A percentile compares a stretch with the other conserved stretches of the same genome.
phyloP scores from a whole-genome alignment of 2,888 invertebrate species.

The Drosophila greeni region DNA sequence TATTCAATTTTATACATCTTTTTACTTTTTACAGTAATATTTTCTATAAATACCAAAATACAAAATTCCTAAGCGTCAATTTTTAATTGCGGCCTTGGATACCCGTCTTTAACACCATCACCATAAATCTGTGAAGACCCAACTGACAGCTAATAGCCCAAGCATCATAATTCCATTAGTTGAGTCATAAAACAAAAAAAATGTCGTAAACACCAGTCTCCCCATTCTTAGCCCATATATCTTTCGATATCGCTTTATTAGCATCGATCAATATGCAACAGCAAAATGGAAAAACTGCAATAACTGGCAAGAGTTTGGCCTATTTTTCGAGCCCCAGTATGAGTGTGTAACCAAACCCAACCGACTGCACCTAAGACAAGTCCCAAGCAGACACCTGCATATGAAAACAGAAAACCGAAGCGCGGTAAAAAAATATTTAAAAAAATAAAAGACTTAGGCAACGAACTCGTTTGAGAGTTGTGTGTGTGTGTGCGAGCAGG shows the following conservation, averaged over 20 bases:
- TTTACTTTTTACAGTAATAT: not conserved
- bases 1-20: not conserved
- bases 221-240: conserved; percentile 26
- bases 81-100: conserved; percentile 5
- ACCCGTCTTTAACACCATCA: conserved; percentile 1
- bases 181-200: conserved; percentile 47
- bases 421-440: conserved; percentile 31
- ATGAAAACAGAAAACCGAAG: conserved; percentile 22
- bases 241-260: conserved; percentile 41
- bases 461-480: conserved; percentile 61
- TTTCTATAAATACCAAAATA: not conserved
- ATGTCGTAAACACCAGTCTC: conserved; percentile 6
- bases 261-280: conserved; percentile 41
- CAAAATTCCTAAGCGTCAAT: conserved; percentile 4
- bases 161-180: conserved; percentile 35
- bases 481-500: conserved; percentile 38
- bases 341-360: conserved; percentile 27
- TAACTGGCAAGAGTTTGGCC: conserved; percentile 65
- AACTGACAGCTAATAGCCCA: conserved; percentile 13
- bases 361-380: conserved; percentile 41
- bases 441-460: conserved; percentile 57
- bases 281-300: conserved; percentile 45
- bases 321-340: conserved; percentile 53
- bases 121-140: conserved; percentile 8
- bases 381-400: conserved; percentile 35